phyloP scores from a whole-genome alignment of 2,888 invertebrate species.

The Alloscopus bannaensis region DNA sequence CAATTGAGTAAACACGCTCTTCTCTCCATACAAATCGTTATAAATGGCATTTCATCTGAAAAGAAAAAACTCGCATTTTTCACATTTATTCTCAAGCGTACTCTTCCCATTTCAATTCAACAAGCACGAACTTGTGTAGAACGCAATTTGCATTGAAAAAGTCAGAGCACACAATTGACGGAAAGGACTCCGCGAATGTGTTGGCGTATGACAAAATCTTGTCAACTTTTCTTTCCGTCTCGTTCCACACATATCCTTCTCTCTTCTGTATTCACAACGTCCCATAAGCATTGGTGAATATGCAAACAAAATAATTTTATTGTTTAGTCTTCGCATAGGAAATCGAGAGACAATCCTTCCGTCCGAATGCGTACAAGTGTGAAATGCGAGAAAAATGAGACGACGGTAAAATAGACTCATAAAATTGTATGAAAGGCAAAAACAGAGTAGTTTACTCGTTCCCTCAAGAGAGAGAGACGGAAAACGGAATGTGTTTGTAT shows the following conservation, averaged over 20 bases:
- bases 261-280: not conserved
- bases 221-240: not conserved
- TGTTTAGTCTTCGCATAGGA: not conserved
- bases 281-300: not conserved
- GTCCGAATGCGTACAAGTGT: not conserved
- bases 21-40: conserved; percentile 24
- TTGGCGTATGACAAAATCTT: not conserved
- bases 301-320: not conserved
- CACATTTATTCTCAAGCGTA: not conserved
- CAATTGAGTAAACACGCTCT: too few species aligned
- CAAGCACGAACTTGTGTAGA: not conserved
- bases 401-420: conserved; percentile 19
- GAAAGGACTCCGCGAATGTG: not conserved
- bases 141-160: not conserved
- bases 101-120: not conserved
- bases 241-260: not conserved
- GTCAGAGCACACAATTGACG: not conserved
- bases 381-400: conserved; percentile 7
- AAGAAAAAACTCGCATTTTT: not conserved
- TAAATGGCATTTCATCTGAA: conserved; percentile 5
- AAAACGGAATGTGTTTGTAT: too few species aligned
- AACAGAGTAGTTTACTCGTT: conserved; percentile 7
- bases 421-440: conserved; percentile 39
- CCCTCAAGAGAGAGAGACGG: not conserved
- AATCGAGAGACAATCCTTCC: conserved; percentile 25